Evolutionary conservation across 1,140 invertebrate genomes (phyloP), one percentile per base, ranked within the genome.

Genomic region (Dendroctonus valens): DNA sequence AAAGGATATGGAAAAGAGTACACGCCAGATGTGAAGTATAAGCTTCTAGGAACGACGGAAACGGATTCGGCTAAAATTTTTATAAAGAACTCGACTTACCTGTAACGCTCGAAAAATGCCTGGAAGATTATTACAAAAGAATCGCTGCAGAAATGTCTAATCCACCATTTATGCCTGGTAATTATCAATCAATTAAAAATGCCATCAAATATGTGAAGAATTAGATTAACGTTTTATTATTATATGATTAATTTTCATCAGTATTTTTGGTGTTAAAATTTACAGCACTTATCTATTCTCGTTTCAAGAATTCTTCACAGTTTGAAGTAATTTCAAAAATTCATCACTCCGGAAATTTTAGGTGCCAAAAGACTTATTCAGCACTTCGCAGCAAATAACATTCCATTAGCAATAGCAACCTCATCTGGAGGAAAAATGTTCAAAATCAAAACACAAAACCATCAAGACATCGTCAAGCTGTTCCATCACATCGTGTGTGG

Each of bases 321-420:
- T 26, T 26, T 26, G 26, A 26, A 26, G 3, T 26, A 26, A 1
- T 26, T 26, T 26, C 1, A 26, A 3, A 26, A 26, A 26, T 26
- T 3, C 26, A 26, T 26, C 26, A 26, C 26, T 26, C 41, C 78
- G 26, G 26, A 26, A 26, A 26, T 87, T 75, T 83, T 83, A 91
- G 86, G 95, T 69, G 94, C 89, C 37, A 89, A 91, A 75, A 84
- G 82, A 70, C 78, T 98, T 26, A 83, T 98, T 0, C 79, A 81
- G 51, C 94, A 98, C 78, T 80, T 98, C 2, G 84, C 91, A 38
- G 86, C 89, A 40, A 84, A 91, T 39, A 86, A 89, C 39, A 81
- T 96, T 62, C 93, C 93, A 4, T 89, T 95, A 49, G 91, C 91
- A 5, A 80, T 98, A 51, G 96, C 94, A 0, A 97, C 95, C 4